Evolutionary conservation across 53 echinoderm and acorn worm species (phyloP).

Genomic region (Holothuria scabra): DNA sequence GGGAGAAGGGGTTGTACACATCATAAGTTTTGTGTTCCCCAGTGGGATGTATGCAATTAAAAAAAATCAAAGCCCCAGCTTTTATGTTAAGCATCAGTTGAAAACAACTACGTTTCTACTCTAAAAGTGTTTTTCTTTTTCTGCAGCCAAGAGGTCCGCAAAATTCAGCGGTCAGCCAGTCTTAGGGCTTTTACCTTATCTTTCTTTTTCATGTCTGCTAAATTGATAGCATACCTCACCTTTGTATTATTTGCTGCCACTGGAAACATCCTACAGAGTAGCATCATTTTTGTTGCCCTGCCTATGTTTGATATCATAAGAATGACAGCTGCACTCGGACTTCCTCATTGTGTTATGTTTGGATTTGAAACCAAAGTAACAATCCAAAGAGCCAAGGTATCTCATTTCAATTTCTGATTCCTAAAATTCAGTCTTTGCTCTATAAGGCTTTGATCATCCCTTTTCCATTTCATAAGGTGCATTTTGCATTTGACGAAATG

Average conservation of each 20-base stretch:
- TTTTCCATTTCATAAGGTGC: too few relatives aligned
- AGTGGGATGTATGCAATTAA: too few relatives aligned
- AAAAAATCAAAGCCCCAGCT: too few relatives aligned
- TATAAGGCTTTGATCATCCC: too few relatives aligned
- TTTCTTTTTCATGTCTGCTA: constrained; percentile 62
- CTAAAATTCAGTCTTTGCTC: too few relatives aligned
- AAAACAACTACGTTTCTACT: too few relatives aligned
- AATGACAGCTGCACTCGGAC: constrained; percentile 57
- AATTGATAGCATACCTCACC: constrained; percentile 61
- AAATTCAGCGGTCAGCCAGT: constrained; percentile 54
- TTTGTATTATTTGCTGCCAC: constrained; percentile 72
- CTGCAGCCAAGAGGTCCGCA: constrained; percentile 72
- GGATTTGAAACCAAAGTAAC: not conserved
- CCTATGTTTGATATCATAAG: constrained; percentile 74
- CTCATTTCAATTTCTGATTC: too few relatives aligned
- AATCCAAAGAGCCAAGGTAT: constrained; percentile 14
- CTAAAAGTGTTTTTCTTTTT: not conserved
- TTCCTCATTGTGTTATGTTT: constrained; percentile 51
- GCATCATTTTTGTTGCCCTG: constrained; percentile 73
- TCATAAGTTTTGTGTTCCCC: too few relatives aligned
- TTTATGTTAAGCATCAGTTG: too few relatives aligned
- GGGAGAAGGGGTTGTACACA: too few relatives aligned
- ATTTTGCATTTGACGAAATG: too few relatives aligned
- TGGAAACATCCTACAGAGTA: constrained; percentile 71
- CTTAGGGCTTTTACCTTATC: constrained; percentile 74